Base-by-base conservation (phyloP, 2,888 invertebrate genomes). In the Archips crataeganus region DNA sequence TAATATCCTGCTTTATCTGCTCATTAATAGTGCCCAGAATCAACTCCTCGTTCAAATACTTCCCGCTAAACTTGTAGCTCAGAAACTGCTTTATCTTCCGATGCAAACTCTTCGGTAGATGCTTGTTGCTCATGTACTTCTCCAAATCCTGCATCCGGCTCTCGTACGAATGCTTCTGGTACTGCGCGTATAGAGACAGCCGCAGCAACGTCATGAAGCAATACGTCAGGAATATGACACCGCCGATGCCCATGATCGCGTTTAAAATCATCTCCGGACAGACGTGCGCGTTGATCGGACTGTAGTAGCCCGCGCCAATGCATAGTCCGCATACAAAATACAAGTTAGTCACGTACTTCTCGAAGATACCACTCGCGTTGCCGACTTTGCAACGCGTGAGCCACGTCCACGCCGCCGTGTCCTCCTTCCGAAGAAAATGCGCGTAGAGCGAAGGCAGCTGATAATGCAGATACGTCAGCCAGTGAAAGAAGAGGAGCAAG, bases 1-100 rank as follows among this genome's bases (percentile, higher is more conserved):
- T 94, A 23, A 96, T 95, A 76, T 96, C 96, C 76, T 95, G 88
- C 61, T 93, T 90, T 59, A 95, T 88, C 74, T 90, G 90, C 75
- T 91, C 92, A 42, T 90, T 90, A 10, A 92, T 84, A 2, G 90
- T 90, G 49, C 79, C 82, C 79, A 85, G 69, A 10, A 92, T 90
- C 2, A 78, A 78, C 2, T 77, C 75, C 77, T 92, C 91, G 74
- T 89, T 86, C 76, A 86, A 90, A 64, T 85, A 90, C 42, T 83
- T 84, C 2, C 86, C 89, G 70, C 87, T 85, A 70, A 86, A 91
- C 77, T 89, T 89, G 75, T 90, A 89, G 73, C 88, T 86, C 3
- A 90, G 76, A 69, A 85, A 90, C 61, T 87, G 75, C 10, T 83
- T 76, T 2, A 91, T 85, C 76, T 90, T 91, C 49, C 81, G 80